Evolutionary conservation across 2,113 vertebrate genomes (phyloP), one percentile per base, ranked within the genome.

Genomic region (Fukomys damarensis): DNA sequence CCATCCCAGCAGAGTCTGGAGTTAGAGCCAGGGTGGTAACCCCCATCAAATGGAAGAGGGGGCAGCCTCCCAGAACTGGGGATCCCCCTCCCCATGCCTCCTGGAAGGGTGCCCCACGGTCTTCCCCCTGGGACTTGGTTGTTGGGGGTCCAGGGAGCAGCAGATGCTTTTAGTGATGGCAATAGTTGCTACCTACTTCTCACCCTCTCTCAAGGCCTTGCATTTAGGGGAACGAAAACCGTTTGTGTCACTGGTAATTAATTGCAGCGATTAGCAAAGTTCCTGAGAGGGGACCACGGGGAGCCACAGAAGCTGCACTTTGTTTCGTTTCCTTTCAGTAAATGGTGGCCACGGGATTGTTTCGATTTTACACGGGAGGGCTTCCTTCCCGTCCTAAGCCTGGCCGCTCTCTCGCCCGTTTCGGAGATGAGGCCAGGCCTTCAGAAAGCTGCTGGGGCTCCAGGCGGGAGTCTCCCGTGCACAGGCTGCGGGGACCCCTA

Each of bases 241-340:
- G 7, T 59, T 77, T 22, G 24, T 58, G 41, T 41, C 65, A 8
- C 56, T 24, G 72, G 86, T 85, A 80, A 28, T 76, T 77, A 82
- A 94, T 72, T 49, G 54, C 11, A n/a, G 72, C 38, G 1, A 80
- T 65, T 87, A 85, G 54, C 41, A 52, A 79, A 59, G 54, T 90
- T 80, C 76, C 77, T 0, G 19, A 61, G 54, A 20, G 0, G 43
- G 19, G 4, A 63, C 68, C 30, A 5, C 4, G 0, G 61, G 12
- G 61, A 61, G 32, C 22, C 2, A 24, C 5, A 0, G 41, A 56
- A 92, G 46, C 13, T 0, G 2, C 0, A 0, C n/a, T 0, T 1
- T 0, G 0, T n/a, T 22, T 1, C 61, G 24, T n/a, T 61, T 32
- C 1, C n/a, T n/a, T n/a, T n/a, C n/a, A 3, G 30, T 5, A 49